phyloP scores from a whole-genome alignment of 1,140 invertebrate genomes.

The Heliothis virescens region DNA sequence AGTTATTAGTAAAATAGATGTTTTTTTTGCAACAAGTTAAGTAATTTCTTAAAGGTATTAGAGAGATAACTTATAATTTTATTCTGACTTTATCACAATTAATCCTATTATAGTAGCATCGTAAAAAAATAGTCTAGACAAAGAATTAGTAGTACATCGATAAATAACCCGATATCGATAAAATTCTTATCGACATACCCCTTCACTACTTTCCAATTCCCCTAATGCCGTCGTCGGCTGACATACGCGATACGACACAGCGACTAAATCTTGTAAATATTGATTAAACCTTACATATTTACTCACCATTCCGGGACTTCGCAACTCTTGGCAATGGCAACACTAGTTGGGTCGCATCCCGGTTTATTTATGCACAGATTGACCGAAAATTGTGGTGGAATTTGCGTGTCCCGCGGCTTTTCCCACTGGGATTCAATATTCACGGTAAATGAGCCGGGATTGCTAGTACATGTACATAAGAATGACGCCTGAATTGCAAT shows the following conservation, averaged over 20 bases:
- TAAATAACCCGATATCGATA: constrained; percentile 36
- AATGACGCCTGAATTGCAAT: constrained; percentile 34
- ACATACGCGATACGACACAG: constrained; percentile 9
- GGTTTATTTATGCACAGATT: constrained; percentile 47
- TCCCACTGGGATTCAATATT: constrained; percentile 41
- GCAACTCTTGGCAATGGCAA: constrained; percentile 33
- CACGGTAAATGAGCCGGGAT: constrained; percentile 19
- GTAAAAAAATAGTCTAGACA: too few species aligned
- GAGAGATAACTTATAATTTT: too few species aligned
- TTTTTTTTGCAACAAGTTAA: too few species aligned
- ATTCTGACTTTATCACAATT: too few species aligned
- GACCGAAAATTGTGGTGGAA: constrained; percentile 39
- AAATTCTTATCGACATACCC: constrained; percentile 26
- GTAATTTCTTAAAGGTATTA: too few species aligned
- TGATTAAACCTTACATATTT: constrained; percentile 53
- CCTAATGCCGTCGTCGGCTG: constrained; percentile 51
- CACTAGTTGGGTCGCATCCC: not conserved
- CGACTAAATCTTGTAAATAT: constrained; percentile 53
- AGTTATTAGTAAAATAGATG: too few species aligned
- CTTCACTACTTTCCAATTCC: constrained; percentile 51
- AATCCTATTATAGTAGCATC: too few species aligned
- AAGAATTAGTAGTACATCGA: not conserved
- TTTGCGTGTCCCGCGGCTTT: constrained; percentile 31
- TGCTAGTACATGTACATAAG: constrained; percentile 37
- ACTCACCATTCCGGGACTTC: not conserved